A percentile compares a stretch with the other conserved stretches of the same genome.
Conservation (phyloP, 2,888 invertebrate species). For the Cepaea hortensis region DNA sequence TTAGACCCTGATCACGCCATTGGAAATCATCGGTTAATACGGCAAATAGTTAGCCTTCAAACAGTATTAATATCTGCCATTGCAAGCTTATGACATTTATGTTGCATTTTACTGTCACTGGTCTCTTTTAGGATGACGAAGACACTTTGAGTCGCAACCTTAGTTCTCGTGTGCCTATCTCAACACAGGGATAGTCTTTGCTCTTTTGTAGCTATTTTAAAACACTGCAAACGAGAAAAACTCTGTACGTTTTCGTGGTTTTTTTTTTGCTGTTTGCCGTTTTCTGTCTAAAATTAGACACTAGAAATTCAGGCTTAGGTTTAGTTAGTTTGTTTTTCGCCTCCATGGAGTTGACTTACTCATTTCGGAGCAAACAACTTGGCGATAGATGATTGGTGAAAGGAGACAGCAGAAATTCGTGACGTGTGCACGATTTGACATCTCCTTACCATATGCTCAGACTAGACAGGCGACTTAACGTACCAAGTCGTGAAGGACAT, state of each 20-base stretch:
- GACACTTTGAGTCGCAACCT: no score
- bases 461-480: not conserved
- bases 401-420: not conserved
- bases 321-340: constrained; percentile 16
- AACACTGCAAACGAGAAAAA: not conserved
- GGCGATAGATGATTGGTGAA: not conserved
- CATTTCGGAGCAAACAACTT: not conserved
- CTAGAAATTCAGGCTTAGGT: not conserved
- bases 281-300: not conserved
- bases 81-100: no score
- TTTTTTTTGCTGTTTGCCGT: not conserved
- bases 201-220: no score
- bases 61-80: no score
- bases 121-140: no score
- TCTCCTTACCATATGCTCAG: not conserved
- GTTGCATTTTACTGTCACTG: no score
- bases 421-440: constrained; percentile 18
- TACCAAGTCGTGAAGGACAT: not conserved
- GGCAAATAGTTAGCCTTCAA: no score
- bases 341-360: not conserved
- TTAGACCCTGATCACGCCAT: no score
- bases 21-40: no score
- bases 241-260: not conserved
- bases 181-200: no score
- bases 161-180: no score